A percentile compares a stretch with the other conserved stretches of the same genome.
These are phyloP conservation scores for Hydractinia echinata DNA, from an alignment of 30 jellyfish, hydroid and myxozoan genomes.

Conservation along the genomic window DNA sequence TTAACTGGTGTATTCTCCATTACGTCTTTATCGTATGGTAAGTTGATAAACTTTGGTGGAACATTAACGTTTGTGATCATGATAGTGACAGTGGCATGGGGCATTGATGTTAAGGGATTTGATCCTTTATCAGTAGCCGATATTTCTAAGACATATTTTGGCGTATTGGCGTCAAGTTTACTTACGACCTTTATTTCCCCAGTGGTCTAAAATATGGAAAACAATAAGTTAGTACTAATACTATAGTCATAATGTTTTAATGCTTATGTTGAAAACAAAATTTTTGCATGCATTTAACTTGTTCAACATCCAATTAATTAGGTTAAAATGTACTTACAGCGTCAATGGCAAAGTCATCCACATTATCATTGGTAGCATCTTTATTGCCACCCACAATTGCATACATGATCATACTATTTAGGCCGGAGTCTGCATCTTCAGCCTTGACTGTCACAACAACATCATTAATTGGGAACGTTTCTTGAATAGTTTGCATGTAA, in stretches of 20 bases:
- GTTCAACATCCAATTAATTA: too few species aligned
- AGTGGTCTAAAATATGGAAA: neutral
- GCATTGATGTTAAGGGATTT: neutral
- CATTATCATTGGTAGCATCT: neutral
- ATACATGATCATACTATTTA: neutral
- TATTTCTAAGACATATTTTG: neutral
- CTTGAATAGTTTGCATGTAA: neutral
- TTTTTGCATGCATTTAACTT: too few species aligned
- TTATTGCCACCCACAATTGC: constrained; percentile 3
- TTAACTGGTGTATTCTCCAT: neutral
- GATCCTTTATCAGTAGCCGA: neutral
- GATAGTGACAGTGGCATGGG: constrained; percentile 7
- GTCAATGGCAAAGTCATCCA: neutral
- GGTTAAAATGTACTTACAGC: constrained; percentile 4
- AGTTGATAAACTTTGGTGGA: neutral
- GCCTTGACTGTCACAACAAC: constrained; percentile 7
- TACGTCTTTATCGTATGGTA: constrained; percentile 5
- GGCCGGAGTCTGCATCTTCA: neutral
- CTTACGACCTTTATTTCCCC: neutral
- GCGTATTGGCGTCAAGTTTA: neutral
- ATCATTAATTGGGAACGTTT: neutral
- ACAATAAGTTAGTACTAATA: too few species aligned
- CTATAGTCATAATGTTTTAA: neutral
- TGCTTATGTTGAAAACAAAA: neutral
- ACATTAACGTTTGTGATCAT: neutral